Evolutionary conservation across 2,113 vertebrate genomes (phyloP).

Genomic region (Melanerpes formicivorus): DNA sequence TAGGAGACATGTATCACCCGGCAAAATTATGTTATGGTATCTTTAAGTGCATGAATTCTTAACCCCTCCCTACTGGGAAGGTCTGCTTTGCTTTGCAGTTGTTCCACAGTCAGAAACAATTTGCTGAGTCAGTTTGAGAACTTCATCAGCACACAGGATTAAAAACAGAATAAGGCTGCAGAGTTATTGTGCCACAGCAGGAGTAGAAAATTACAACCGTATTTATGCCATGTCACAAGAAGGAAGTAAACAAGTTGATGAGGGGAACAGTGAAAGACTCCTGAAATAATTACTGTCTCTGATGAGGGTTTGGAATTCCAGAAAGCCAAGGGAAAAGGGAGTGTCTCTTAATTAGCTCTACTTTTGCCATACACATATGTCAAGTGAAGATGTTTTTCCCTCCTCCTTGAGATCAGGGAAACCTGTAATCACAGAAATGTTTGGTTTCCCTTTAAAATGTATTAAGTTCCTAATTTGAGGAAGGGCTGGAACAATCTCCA

Average conservation of each 20-base stretch:
- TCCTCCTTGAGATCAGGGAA: background rate
- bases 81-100: background rate
- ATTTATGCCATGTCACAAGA: background rate
- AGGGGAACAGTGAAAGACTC: conserved; percentile 26
- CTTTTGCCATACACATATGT: background rate
- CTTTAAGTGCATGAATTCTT: rapidly evolving
- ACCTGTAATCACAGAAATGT: background rate
- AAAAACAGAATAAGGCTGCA: background rate
- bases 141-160: background rate
- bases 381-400: background rate
- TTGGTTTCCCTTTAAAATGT: background rate
- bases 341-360: background rate
- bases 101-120: rapidly evolving
- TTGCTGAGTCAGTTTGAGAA: background rate
- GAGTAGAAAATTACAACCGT: background rate
- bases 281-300: conserved; percentile 27
- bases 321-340: conserved; percentile 19
- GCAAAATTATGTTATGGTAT: rapidly evolving
- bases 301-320: conserved; percentile 17
- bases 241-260: conserved; percentile 17
- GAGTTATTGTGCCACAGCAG: background rate
- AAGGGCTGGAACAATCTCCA: background rate
- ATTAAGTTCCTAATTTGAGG: background rate
- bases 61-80: rapidly evolving
- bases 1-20: background rate